A percentile compares a stretch with the other conserved stretches of the same genome.
Conservation (phyloP, 1,140 invertebrate species). For the Oryctes rhinoceros region DNA sequence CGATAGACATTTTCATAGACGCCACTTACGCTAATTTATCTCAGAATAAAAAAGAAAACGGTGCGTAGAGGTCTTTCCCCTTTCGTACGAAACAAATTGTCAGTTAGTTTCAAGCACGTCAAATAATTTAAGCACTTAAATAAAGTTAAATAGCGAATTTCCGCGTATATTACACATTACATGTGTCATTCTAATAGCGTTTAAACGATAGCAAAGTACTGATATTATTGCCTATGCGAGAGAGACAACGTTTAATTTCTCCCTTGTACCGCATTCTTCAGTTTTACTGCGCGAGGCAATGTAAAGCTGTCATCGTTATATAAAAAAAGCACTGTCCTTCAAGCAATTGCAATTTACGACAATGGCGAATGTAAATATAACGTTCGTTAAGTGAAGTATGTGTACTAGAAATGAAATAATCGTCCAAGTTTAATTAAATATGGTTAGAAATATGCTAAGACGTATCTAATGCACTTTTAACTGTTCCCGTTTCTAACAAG, state of each 20-base stretch:
- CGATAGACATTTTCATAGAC: too few relatives aligned
- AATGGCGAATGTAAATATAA: background rate
- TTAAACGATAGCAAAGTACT: constrained; percentile 2
- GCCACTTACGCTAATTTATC: background rate
- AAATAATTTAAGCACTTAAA: constrained; percentile 15
- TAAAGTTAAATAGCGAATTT: constrained; percentile 12
- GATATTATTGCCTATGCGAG: background rate
- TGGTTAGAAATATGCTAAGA: too few relatives aligned
- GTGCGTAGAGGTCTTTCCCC: background rate
- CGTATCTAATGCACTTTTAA: background rate
- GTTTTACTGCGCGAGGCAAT: background rate
- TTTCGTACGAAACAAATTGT: background rate
- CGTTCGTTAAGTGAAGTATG: background rate
- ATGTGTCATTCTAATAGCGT: background rate
- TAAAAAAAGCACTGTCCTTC: background rate
- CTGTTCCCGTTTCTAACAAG: background rate
- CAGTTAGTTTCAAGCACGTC: background rate
- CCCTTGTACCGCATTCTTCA: background rate
- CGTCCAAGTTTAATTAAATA: background rate
- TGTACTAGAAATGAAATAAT: background rate
- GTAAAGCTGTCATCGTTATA: background rate
- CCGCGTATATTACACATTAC: constrained; percentile 13
- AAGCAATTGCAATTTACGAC: constrained; percentile 5
- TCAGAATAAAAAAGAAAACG: background rate
- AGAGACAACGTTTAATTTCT: background rate